Evolutionary conservation across 2,888 invertebrate species (phyloP), one percentile per base, ranked within the genome.

Genomic region (Lasioglossum figueresi): DNA sequence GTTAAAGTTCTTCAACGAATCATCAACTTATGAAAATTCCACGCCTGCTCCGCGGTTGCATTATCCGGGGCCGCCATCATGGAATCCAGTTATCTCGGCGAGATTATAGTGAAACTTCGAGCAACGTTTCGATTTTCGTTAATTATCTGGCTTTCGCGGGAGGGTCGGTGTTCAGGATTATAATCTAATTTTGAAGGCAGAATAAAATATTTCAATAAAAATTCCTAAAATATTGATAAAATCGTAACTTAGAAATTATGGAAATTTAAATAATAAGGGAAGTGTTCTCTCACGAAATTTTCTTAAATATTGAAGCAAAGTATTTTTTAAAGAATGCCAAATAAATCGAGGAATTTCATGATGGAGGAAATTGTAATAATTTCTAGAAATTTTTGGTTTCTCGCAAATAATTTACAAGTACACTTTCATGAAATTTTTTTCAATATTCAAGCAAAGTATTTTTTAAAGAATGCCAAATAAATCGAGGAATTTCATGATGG

Each of bases 61-160:
- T 72, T 59, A 43, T 48, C 76, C 59, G 34, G 19, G 2, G 23
- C 10, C 5, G 27, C 14, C n/a, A 27, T 16, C 19, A 12, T 4
- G 37, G 52, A 81, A 56, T 78, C 52, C 19, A 43, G 52, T 78
- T 73, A 48, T 68, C 72, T 48, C 19, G 12, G n/a, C 34, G 6
- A 19, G 43, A 82, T 78, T 73, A 73, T 16, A 27, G 31, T 16
- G 72, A 56, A 78, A 73, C 27, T 43, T 14, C n/a, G 16, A 12
- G 40, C 31, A 77, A 72, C 59, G 31, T 52, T 78, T 73, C 52
- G 73, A 73, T 78, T 73, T 82, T 68, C 68, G n/a, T 63, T 78
- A 82, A 82, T 78, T 82, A 78, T 16, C n/a, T n/a, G 23, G 40
- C 27, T 8, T 3, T 27, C 40, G 19, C 45, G 19, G 2, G 19